phyloP scores from a whole-genome alignment of 2,888 invertebrate genomes.

The Neoascia interrupta region DNA sequence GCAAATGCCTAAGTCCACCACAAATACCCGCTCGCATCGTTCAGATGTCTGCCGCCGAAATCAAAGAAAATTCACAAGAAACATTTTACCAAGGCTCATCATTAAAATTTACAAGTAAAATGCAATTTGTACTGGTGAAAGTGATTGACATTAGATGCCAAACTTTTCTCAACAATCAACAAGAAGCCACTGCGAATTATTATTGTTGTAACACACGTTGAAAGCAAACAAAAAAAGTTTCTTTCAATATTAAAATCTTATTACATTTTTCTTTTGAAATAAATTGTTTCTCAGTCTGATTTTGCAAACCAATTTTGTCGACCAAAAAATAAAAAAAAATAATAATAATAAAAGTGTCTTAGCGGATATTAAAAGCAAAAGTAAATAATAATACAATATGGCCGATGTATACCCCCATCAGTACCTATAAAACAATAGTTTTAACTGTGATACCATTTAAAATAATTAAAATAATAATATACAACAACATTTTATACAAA shows the following conservation, averaged over 20 bases:
- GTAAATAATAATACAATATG: constrained; percentile 15
- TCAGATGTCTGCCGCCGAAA: constrained; percentile 57
- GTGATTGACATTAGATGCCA: constrained; percentile 47
- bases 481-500: constrained; percentile 56
- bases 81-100: constrained; percentile 23
- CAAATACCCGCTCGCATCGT: constrained; percentile 53
- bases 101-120: constrained; percentile 47
- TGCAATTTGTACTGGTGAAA: constrained; percentile 56
- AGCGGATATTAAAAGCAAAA: constrained; percentile 31
- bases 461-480: constrained; percentile 34
- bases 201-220: not conserved
- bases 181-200: constrained; percentile 18
- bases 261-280: constrained; percentile 12
- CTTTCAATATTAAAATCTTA: no score
- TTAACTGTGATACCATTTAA: constrained; percentile 61
- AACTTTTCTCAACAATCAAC: constrained; percentile 28
- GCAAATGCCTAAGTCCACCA: constrained; percentile 56
- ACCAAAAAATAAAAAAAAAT: constrained; percentile 20
- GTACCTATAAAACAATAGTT: constrained; percentile 67
- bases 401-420: constrained; percentile 66
- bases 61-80: constrained; percentile 31
- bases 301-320: constrained; percentile 7
- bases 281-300: not conserved
- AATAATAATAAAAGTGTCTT: constrained; percentile 52
- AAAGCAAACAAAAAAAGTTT: constrained; percentile 5